These are phyloP conservation scores for Thunnus albacares DNA, from an alignment of 2,797 vertebrate genomes.

Conservation along the genomic window DNA sequence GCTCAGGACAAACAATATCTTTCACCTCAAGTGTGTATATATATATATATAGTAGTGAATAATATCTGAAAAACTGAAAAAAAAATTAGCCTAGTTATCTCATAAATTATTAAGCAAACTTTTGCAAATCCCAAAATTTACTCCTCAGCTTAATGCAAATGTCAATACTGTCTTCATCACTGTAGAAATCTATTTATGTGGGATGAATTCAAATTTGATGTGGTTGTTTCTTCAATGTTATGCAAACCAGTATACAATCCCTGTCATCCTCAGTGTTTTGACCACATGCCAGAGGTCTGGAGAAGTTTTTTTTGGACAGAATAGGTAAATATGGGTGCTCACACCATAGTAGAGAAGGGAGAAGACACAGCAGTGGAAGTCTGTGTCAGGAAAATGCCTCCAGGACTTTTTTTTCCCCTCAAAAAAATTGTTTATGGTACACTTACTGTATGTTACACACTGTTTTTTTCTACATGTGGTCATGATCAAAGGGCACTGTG, in stretches of 20 bases:
- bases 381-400: neutral
- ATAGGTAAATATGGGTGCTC: neutral
- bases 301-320: neutral
- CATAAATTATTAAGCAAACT: constrained; percentile 19
- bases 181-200: neutral
- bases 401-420: neutral
- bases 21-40: neutral
- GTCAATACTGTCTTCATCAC: neutral
- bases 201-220: neutral
- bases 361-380: constrained; percentile 2
- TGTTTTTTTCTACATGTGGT: constrained; percentile 53
- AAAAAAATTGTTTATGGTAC: constrained; percentile 4
- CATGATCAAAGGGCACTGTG: constrained; percentile 59
- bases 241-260: neutral
- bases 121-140: constrained; percentile 4
- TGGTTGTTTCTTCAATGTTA: constrained; percentile 1
- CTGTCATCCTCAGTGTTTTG: neutral
- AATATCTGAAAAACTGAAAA: constrained; percentile 10
- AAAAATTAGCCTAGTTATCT: neutral
- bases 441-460: constrained; percentile 19
- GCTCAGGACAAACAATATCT: neutral
- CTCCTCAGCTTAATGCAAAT: constrained; percentile 2
- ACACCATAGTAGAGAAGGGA: neutral
- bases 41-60: neutral
- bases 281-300: neutral